Evolutionary conservation across 35 echinoderm and acorn worm genomes (phyloP), one percentile per base, ranked within the genome.

Genomic region (Lytechinus variegatus): DNA sequence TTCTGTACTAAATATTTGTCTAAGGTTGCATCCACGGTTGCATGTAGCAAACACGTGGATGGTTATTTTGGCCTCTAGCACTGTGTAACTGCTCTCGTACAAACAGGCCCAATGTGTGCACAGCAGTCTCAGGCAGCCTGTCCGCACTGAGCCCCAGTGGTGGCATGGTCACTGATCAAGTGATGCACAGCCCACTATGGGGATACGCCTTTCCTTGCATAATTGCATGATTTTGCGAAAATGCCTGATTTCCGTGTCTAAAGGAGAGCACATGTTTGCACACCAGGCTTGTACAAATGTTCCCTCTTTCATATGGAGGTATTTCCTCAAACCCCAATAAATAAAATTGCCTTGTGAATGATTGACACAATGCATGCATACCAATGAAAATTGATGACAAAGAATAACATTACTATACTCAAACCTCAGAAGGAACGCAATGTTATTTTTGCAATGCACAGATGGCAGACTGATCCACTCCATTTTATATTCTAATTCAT

Each of bases 61-160:
- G 66, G 66, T 79, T 79, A 79, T 79, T 79, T 79, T 79, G 66
- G 66, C 66, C 66, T n/a, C 66, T 79, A 79, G 66, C 66, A 79
- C 66, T 79, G 66, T 79, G 66, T 79, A 79, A 4, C 66, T 79
- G 66, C 66, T 79, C 66, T 79, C 16, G 14, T 79, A 79, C 66
- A 79, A 79, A 79, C 66, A 79, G 66, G 66, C 66, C 66, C 66
- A 7, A 79, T 79, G 66, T 79, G n/a, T 79, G 66, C 66, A 79
- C 66, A 79, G 66, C 66, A 79, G 66, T 79, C 14, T 79, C 66
- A 24, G 19, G n/a, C 19, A 79, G 12, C 0, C 4, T 8, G 66
- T 79, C 21, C 66, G 19, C 66, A 79, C 66, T 79, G 66, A n/a
- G 66, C 19, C 7, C n/a, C 66, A 79, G n/a, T 19, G 66, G 66